phyloP scores from a whole-genome alignment of 2,888 invertebrate species.

The Arge pagana region DNA sequence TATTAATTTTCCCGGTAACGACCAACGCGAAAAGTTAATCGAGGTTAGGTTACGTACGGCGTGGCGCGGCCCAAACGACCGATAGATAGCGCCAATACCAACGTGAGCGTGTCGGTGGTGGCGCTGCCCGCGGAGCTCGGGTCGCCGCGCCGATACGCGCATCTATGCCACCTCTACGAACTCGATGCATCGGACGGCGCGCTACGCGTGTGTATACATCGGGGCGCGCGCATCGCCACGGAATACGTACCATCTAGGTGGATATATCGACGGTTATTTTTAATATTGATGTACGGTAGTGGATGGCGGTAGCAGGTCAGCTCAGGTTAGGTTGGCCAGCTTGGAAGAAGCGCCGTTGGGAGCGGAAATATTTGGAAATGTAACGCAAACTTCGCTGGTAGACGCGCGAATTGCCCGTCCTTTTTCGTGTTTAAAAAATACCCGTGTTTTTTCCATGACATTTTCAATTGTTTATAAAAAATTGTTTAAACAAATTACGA shows the following conservation, averaged over 20 bases:
- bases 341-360: not conserved
- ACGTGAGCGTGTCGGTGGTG: conserved; percentile 6
- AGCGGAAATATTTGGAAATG: no score
- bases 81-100: no score
- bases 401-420: no score
- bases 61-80: no score
- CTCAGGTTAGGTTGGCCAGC: conserved; percentile 14
- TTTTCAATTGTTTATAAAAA: no score
- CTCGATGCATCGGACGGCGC: no score
- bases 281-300: conserved; percentile 26
- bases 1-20: conserved; percentile 48
- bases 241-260: conserved; percentile 3
- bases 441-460: no score
- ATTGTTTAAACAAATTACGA: no score
- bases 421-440: no score
- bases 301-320: conserved; percentile 14
- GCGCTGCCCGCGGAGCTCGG: conserved; percentile 1
- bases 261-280: conserved; percentile 27
- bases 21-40: no score
- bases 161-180: conserved; percentile 7
- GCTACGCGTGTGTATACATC: conserved; percentile 2
- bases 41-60: no score
- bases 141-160: conserved; percentile 13
- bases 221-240: not conserved
- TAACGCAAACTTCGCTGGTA: no score